Conservation (phyloP, 2,888 invertebrate species). For the Odontocolon sp. region DNA sequence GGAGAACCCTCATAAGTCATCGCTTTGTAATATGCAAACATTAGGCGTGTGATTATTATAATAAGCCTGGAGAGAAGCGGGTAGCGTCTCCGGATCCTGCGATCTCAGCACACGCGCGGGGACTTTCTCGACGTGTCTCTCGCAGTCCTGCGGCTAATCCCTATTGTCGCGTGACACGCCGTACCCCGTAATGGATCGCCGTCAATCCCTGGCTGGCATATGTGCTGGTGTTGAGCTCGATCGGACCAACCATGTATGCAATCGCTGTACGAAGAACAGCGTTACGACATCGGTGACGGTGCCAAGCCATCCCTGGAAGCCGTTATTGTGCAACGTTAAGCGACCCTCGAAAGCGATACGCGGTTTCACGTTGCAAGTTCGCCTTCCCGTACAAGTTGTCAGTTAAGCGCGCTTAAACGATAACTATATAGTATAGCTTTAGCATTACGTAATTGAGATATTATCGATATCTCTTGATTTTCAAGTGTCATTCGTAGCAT, state of each 20-base stretch:
- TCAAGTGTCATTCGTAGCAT: too few species aligned
- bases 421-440: too few species aligned
- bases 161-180: constrained; percentile 75
- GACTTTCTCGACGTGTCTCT: constrained; percentile 66
- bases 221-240: constrained; percentile 50
- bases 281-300: constrained; percentile 48
- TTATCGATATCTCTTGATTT: constrained; percentile 64
- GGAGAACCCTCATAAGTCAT: constrained; percentile 25
- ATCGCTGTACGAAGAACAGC: constrained; percentile 48
- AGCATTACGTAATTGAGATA: constrained; percentile 71
- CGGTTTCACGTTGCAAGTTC: constrained; percentile 29
- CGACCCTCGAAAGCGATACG: constrained; percentile 18
- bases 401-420: too few species aligned
- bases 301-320: constrained; percentile 37
- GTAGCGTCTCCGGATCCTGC: neutral
- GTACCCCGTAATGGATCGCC: constrained; percentile 78
- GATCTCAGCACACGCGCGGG: constrained; percentile 56
- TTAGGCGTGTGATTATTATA: constrained; percentile 55
- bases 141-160: constrained; percentile 73
- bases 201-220: constrained; percentile 70
- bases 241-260: constrained; percentile 56
- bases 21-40: constrained; percentile 33
- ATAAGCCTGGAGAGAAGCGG: constrained; percentile 33
- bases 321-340: constrained; percentile 64
- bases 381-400: neutral